Evolutionary conservation across 2,113 vertebrate species (phyloP), one percentile per base, ranked within the genome.

Genomic region (Leucopsar rothschildi): DNA sequence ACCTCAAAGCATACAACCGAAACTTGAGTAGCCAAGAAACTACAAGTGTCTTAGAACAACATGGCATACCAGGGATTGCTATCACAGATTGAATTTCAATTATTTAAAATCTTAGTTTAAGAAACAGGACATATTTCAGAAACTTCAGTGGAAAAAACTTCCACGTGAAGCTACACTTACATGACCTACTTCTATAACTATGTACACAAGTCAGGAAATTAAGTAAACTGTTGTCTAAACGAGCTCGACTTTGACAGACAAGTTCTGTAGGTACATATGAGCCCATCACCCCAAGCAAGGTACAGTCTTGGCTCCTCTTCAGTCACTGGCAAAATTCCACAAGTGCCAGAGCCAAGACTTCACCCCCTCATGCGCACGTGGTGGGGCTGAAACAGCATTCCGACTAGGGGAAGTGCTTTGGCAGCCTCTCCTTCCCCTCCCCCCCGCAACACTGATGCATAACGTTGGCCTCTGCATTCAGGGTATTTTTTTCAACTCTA

Each of bases 321-420:
- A 86, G 64, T 92, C 82, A 50, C 82, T 95, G 93, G 88, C 94
- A 95, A 90, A 94, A 72, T 40, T 96, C 47, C 92, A 72, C 1
- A 6, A 73, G 53, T 7, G 24, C 49, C 0, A 5, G 52, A 94
- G 95, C 93, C 94, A 95, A 93, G 93, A 56, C 40, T 90, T 96
- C 88, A 81, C 44, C 88, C 91, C 71, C 76, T 95, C 77, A 64
- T 82, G 88, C 0, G 8, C 91, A 88, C n/a, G 31, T 91, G 94
- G 95, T 94, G 88, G 80, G 92, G 80, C 88, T 91, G 76, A 52
- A 92, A n/a, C 77, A 92, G 92, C 92, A 96, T 93, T 96, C 94
- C 42, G 17, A 84, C 72, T 5, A 47, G 35, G 75, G 90, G 86
- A 88, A 95, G 92, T 27, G 65, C 92, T 92, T 66, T 92, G 86